Conservation (phyloP, 2,888 invertebrate species). For the Chrysotoxum bicinctum region DNA sequence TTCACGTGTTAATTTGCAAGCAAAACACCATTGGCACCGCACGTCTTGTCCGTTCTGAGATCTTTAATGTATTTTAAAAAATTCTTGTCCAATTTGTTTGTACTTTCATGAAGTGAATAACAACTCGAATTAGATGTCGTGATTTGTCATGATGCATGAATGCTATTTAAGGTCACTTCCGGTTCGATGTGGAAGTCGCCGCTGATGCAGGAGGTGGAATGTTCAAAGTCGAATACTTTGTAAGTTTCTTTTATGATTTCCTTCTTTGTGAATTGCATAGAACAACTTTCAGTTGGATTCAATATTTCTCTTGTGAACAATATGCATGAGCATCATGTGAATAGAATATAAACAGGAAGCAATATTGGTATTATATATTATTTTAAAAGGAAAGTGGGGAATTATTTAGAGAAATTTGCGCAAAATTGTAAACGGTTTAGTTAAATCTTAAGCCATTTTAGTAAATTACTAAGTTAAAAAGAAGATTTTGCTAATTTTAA, state of each 20-base stretch:
- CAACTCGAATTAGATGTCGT: constrained; percentile 8
- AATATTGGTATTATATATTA: too few relatives aligned
- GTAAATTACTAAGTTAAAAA: too few relatives aligned
- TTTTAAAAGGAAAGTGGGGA: too few relatives aligned
- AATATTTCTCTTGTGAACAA: not conserved
- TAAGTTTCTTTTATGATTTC: not conserved
- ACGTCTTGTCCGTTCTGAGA: not conserved
- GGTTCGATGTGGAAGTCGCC: constrained; percentile 27
- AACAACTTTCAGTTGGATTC: not conserved
- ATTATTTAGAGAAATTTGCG: too few relatives aligned
- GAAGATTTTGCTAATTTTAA: too few relatives aligned
- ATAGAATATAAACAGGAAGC: too few relatives aligned
- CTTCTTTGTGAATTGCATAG: not conserved
- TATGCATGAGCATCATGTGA: too few relatives aligned
- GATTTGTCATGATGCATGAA: constrained; percentile 34
- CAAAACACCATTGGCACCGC: not conserved
- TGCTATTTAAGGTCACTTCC: constrained; percentile 50
- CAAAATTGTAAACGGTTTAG: too few relatives aligned
- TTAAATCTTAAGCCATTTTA: too few relatives aligned
- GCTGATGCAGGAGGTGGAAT: constrained; percentile 18
- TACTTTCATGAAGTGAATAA: not conserved
- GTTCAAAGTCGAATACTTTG: not conserved
- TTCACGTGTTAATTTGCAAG: not conserved
- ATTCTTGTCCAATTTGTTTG: not conserved
- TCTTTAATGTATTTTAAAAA: not conserved